Evolutionary conservation across 2,888 invertebrate species (phyloP).

Genomic region (Abscondita cerata): DNA sequence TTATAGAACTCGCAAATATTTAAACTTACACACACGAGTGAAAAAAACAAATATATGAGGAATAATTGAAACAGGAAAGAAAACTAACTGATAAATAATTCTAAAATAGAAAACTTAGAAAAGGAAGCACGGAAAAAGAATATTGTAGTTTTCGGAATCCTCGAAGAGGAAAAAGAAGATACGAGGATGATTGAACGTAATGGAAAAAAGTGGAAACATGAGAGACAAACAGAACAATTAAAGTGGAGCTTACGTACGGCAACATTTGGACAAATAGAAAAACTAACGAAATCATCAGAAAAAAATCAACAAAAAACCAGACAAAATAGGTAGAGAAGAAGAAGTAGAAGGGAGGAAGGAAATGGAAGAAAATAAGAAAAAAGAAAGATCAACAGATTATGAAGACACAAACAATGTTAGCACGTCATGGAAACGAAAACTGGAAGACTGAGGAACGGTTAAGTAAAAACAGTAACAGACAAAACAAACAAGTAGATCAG

Average conservation of each 20-base stretch:
- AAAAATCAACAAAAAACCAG: background rate
- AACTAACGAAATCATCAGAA: background rate
- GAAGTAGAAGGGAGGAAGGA: background rate
- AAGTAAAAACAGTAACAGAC: background rate
- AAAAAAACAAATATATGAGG: background rate
- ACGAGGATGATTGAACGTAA: background rate
- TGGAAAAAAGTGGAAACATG: background rate
- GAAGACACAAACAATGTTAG: background rate
- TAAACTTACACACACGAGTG: background rate
- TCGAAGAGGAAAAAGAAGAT: background rate
- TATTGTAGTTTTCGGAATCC: background rate
- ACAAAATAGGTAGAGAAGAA: background rate
- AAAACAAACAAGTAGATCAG: background rate
- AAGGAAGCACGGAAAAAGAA: too few species aligned
- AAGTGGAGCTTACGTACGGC: background rate
- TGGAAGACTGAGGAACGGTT: background rate
- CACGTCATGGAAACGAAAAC: background rate
- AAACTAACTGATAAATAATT: too few species aligned
- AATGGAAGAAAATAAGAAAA: too few species aligned
- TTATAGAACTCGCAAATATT: background rate
- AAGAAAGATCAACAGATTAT: background rate
- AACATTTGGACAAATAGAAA: background rate
- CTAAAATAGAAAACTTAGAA: too few species aligned
- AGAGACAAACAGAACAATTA: background rate
- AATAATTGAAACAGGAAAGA: too few species aligned